Conservation (phyloP, 2,888 invertebrate genomes). For the Eristalis intricaria region DNA sequence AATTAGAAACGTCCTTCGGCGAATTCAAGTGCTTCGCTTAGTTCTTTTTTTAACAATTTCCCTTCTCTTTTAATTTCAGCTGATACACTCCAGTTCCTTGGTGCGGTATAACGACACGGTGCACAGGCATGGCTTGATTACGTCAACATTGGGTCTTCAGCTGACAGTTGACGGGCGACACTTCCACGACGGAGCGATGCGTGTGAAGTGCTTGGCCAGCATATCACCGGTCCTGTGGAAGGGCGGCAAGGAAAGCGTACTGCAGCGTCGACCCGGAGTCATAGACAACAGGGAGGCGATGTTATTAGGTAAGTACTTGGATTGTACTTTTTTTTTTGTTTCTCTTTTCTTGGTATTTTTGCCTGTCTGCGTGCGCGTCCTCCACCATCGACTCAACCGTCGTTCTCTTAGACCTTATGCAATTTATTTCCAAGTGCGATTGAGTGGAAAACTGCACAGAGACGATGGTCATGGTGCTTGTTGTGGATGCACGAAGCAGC, state of each 20-base stretch:
- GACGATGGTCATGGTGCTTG: too few relatives aligned
- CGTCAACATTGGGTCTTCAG: constrained; percentile 83
- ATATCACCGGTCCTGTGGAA: constrained; percentile 84
- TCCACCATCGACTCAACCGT: not conserved
- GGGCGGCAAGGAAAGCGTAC: constrained; percentile 84
- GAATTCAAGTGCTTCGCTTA: not conserved
- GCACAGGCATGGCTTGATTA: constrained; percentile 84
- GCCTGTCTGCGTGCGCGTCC: not conserved
- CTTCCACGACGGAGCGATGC: constrained; percentile 84
- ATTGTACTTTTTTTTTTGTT: not conserved
- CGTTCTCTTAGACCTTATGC: not conserved
- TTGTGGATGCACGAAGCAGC: too few relatives aligned
- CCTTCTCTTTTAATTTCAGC: constrained; percentile 78
- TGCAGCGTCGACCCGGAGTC: constrained; percentile 83
- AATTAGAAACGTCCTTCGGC: not conserved
- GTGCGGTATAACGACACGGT: constrained; percentile 83
- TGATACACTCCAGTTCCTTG: constrained; percentile 82
- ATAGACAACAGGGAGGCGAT: constrained; percentile 85
- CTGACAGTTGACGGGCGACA: constrained; percentile 83
- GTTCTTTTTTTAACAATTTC: constrained; percentile 29
- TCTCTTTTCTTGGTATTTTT: not conserved
- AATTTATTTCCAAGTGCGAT: constrained; percentile 1
- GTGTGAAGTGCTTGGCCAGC: constrained; percentile 84
- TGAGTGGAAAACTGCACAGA: not conserved
- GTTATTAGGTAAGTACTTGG: constrained; percentile 83